Evolutionary conservation across 2,888 invertebrate species (phyloP).

Genomic region (Aquatica leii): DNA sequence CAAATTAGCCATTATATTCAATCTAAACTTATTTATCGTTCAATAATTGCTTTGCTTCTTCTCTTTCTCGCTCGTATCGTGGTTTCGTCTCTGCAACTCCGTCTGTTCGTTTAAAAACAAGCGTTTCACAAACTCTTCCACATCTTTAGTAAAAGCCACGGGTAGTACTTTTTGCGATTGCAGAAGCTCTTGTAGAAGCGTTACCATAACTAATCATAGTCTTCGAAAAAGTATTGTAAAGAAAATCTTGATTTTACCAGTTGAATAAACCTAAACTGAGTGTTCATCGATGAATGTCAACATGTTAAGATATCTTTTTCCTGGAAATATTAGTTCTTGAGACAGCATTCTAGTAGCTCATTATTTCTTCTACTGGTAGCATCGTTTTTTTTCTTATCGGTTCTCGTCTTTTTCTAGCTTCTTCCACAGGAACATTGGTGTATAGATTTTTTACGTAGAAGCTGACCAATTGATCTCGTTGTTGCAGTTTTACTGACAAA

Average conservation of each 20-base stretch:
- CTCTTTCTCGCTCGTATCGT: conserved; percentile 84
- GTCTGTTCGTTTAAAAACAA: conserved; percentile 93
- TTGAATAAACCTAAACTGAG: conserved; percentile 79
- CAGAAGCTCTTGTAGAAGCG: conserved; percentile 86
- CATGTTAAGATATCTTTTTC: too few species aligned
- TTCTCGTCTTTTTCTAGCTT: too few species aligned
- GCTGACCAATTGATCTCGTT: too few species aligned
- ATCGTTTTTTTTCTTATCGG: too few species aligned
- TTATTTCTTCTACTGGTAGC: too few species aligned
- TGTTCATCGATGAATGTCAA: conserved; percentile 81
- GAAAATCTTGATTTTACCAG: conserved; percentile 79
- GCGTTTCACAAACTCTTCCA: conserved; percentile 68
- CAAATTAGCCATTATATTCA: conserved; percentile 96
- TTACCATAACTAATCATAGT: conserved; percentile 93
- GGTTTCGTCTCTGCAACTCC: conserved; percentile 86
- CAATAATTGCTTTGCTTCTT: conserved; percentile 82
- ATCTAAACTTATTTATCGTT: conserved; percentile 88
- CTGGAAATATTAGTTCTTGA: too few species aligned
- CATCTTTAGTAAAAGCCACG: conserved; percentile 89
- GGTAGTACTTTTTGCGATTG: conserved; percentile 92
- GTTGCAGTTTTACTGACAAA: too few species aligned
- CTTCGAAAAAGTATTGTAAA: conserved; percentile 95
- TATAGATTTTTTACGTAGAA: too few species aligned
- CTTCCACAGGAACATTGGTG: too few species aligned
- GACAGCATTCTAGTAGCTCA: too few species aligned